Conservation (phyloP, 2,113 vertebrate species). For the Orycteropus afer region DNA sequence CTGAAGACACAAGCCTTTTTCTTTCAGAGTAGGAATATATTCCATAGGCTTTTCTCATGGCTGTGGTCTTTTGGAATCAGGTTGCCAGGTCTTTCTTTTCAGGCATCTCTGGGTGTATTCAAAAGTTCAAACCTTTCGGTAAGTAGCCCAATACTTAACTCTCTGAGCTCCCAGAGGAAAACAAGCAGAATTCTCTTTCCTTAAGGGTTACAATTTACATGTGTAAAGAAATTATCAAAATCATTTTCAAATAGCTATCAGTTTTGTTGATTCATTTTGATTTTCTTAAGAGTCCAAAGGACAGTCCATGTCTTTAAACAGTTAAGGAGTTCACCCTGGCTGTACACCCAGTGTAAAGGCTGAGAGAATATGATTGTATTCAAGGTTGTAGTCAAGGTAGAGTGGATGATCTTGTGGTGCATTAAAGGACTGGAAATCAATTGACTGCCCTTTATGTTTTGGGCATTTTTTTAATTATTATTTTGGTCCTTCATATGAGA, state of each 20-base stretch:
- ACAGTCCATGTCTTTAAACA: neutral
- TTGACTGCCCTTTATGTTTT: neutral
- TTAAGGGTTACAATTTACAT: neutral
- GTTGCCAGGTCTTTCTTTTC: no score
- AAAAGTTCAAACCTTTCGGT: no score
- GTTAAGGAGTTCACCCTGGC: accelerated
- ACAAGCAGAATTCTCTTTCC: neutral
- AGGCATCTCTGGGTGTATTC: no score
- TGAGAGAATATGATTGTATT: neutral
- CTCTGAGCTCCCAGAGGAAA: no score
- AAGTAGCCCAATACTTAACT: no score
- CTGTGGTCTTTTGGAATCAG: no score
- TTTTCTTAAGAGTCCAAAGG: neutral
- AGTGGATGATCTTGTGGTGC: neutral
- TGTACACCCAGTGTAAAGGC: neutral
- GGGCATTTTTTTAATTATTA: no score
- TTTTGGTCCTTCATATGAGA: neutral
- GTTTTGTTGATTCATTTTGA: neutral
- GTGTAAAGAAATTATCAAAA: neutral
- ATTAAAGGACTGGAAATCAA: neutral
- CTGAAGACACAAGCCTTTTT: no score
- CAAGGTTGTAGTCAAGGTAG: accelerated
- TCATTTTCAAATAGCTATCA: neutral
- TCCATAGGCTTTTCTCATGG: no score
- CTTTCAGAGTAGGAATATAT: no score